phyloP scores from a whole-genome alignment of 2,888 invertebrate genomes.

The Gymnosoma rotundatum region DNA sequence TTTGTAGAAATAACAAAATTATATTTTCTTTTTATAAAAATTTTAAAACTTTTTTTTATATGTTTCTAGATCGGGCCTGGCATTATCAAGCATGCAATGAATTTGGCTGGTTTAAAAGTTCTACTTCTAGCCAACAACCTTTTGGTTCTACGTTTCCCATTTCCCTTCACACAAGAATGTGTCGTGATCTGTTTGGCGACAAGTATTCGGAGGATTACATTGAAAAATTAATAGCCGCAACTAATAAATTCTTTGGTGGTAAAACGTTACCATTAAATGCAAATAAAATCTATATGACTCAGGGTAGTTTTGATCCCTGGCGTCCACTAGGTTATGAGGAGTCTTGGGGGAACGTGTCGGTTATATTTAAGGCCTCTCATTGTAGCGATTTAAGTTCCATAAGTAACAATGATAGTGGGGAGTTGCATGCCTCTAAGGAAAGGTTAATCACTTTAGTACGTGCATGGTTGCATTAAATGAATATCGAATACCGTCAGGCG shows the following conservation, averaged over 20 bases:
- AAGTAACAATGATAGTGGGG: slow-evolving; percentile 73
- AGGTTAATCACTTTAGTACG: slow-evolving; percentile 75
- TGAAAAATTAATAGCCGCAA: slow-evolving; percentile 75
- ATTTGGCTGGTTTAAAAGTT: slow-evolving; percentile 92
- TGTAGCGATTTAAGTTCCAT: slow-evolving; percentile 79
- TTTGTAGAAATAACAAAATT: too few relatives aligned
- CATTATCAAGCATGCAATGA: slow-evolving; percentile 91
- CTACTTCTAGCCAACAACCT: slow-evolving; percentile 85
- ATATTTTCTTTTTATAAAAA: neutral
- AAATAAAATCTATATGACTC: slow-evolving; percentile 83
- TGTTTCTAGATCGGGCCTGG: slow-evolving; percentile 83
- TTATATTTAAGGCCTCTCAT: slow-evolving; percentile 78
- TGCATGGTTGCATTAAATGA: slow-evolving; percentile 75
- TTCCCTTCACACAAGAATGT: slow-evolving; percentile 74
- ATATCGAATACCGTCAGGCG: neutral
- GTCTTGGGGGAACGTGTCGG: slow-evolving; percentile 73
- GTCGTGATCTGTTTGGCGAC: slow-evolving; percentile 76
- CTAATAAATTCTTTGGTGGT: slow-evolving; percentile 83
- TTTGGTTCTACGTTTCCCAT: slow-evolving; percentile 81
- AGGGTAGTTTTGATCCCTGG: slow-evolving; percentile 85
- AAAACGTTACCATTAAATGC: slow-evolving; percentile 80
- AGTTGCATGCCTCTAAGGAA: slow-evolving; percentile 78
- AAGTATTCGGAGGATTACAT: slow-evolving; percentile 74
- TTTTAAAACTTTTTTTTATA: neutral
- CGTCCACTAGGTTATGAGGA: slow-evolving; percentile 82